phyloP scores from a whole-genome alignment of 1,140 invertebrate species.

The Arctopsyche grandis region DNA sequence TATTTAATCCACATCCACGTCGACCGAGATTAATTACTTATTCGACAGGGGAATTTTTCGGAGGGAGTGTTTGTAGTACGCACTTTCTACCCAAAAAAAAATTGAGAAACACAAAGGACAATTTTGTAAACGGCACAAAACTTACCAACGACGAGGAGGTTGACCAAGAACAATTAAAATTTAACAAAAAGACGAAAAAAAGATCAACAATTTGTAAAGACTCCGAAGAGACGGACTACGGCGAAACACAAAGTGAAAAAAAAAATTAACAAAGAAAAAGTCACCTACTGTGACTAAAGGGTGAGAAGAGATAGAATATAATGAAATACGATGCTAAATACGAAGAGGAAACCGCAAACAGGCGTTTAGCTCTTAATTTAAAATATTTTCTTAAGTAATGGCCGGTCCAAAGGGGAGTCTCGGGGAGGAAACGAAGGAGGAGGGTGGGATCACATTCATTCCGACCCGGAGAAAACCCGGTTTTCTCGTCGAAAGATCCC shows the following conservation, averaged over 20 bases:
- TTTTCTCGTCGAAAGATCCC: neutral
- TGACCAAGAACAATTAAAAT: conserved; percentile 2
- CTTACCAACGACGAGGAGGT: too few relatives aligned
- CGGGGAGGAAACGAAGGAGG: neutral
- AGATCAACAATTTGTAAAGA: conserved; percentile 9
- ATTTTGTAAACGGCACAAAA: too few relatives aligned
- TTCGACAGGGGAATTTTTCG: neutral
- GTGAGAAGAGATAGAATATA: conserved; percentile 24
- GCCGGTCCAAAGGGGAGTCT: too few relatives aligned
- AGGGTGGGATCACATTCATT: conserved; percentile 43
- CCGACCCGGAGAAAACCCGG: neutral
- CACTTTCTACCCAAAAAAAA: too few relatives aligned
- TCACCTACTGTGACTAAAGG: neutral
- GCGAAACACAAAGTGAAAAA: neutral
- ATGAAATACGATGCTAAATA: conserved; percentile 47
- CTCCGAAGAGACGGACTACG: neutral
- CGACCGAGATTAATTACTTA: conserved; percentile 1
- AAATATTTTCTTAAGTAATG: conserved; percentile 46
- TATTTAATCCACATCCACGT: neutral
- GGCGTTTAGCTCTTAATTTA: conserved; percentile 51
- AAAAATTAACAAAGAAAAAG: too few relatives aligned
- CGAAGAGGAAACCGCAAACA: conserved; percentile 42
- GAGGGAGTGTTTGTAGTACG: too few relatives aligned
- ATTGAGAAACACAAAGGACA: neutral
- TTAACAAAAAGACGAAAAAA: neutral